Evolutionary conservation across 1,140 invertebrate species (phyloP), one percentile per base, ranked within the genome.

Genomic region (Caenorhabditis latens): DNA sequence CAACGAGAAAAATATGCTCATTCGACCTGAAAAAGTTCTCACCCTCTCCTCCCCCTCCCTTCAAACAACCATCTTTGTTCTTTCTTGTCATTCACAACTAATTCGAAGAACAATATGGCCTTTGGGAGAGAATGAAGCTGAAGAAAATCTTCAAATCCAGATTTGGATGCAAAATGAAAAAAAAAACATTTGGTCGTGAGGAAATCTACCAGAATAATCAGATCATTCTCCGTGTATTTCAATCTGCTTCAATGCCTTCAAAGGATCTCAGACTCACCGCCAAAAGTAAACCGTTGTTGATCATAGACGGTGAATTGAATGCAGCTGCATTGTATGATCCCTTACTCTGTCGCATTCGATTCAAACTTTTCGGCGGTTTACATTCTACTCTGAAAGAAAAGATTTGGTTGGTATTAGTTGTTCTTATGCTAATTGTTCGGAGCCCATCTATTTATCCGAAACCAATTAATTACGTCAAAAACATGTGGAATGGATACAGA

Each of bases 311-410:
- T 50, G 71, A 79, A 50, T 79, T 79, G 46, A 79, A 79, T 50
- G 71, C 71, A 9, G 71, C 71, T 24, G 71, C 71, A 50, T 79
- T 79, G n/a, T 79, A 79, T 2, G 71, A 53, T 50, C 71, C 71
- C n/a, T 79, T 79, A 24, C 19, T 79, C 61, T 63, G 61, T 50
- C 71, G 16, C 71, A 79, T 79, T 11, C 71, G 71, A 79, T 79
- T 79, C 71, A 79, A 79, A 24, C 71, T 79, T 14, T 79, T 79
- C 9, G 71, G 71, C 46, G 71, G 71, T n/a, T 79, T 79, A 24
- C 46, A 79, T 50, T 79, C 71, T 13, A 79, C 71, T 79, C 71
- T 79, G 71, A 19, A 79, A 75, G 24, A 40, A 32, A 67, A 24
- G 21, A 67, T 42, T 21, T 14, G 16, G 19, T 58, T n/a, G 8